A percentile compares a stretch with the other conserved stretches of the same genome.
Evolutionary conservation across 1,140 invertebrate genomes (phyloP).

Genomic region (Daktulosphaira vitifoliae): DNA sequence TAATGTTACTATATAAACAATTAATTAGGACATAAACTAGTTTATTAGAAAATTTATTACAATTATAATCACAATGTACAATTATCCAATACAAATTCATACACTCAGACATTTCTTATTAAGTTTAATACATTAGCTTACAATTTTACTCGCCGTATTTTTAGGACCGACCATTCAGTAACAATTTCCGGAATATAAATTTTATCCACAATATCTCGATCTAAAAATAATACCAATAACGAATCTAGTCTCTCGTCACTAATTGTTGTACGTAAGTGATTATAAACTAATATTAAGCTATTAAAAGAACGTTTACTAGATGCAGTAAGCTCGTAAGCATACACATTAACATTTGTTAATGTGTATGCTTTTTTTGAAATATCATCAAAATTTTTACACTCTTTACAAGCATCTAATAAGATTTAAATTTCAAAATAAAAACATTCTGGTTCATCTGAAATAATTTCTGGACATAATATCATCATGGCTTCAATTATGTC

Average conservation of each 20-base stretch:
- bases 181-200: constrained; percentile 9
- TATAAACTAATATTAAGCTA: constrained; percentile 6
- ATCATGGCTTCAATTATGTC: background rate
- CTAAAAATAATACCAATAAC: constrained; percentile 9
- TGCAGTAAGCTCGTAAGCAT: background rate
- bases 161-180: constrained; percentile 4
- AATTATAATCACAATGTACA: too few relatives aligned
- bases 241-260: constrained; percentile 3
- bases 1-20: too few relatives aligned
- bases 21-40: too few relatives aligned
- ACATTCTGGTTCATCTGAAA: constrained; percentile 11
- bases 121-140: background rate
- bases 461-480: background rate
- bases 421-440: constrained; percentile 10
- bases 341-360: constrained; percentile 4
- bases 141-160: constrained; percentile 6
- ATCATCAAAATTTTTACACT: constrained; percentile 17
- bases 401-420: constrained; percentile 14
- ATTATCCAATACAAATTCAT: too few relatives aligned
- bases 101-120: too few relatives aligned
- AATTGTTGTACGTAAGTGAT: constrained; percentile 13
- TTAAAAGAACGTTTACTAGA: constrained; percentile 11
- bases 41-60: too few relatives aligned
- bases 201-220: constrained; percentile 21
- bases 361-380: constrained; percentile 15